phyloP scores from a whole-genome alignment of 2,797 vertebrate species.

The Cyprinodon diabolis region DNA sequence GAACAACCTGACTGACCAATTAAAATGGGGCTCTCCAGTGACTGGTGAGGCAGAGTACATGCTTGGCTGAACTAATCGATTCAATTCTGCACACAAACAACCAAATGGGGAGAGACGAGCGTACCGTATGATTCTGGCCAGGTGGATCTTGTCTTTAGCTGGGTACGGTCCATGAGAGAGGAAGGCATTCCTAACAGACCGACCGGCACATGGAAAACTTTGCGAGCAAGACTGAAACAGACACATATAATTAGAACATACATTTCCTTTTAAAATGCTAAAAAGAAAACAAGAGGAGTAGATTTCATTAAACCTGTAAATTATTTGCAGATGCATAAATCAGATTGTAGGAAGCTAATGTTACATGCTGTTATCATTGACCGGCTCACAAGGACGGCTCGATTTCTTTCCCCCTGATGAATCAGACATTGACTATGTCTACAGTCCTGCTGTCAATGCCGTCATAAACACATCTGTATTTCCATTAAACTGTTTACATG shows the following conservation, averaged over 20 bases:
- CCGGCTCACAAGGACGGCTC: constrained; percentile 50
- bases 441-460: constrained; percentile 32
- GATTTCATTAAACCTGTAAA: background rate
- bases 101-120: constrained; percentile 29
- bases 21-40: constrained; percentile 16
- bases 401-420: constrained; percentile 50
- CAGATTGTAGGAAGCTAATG: constrained; percentile 16
- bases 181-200: constrained; percentile 91
- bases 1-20: constrained; percentile 40
- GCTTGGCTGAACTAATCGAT: constrained; percentile 52
- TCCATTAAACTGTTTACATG: constrained; percentile 50
- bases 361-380: constrained; percentile 42
- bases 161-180: constrained; percentile 91
- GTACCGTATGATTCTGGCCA: constrained; percentile 89
- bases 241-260: constrained; percentile 33
- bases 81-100: constrained; percentile 22
- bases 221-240: constrained; percentile 90
- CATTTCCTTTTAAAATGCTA: background rate
- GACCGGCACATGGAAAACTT: constrained; percentile 93
- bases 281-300: background rate
- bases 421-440: constrained; percentile 50
- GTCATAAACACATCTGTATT: constrained; percentile 42
- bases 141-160: constrained; percentile 95
- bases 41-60: constrained; percentile 32
- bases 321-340: constrained; percentile 1